Percentiles rank a stretch among this genome's conserved stretches.
Conservation (phyloP, 2,113 vertebrate genomes). For the Pteruthius melanotis region DNA sequence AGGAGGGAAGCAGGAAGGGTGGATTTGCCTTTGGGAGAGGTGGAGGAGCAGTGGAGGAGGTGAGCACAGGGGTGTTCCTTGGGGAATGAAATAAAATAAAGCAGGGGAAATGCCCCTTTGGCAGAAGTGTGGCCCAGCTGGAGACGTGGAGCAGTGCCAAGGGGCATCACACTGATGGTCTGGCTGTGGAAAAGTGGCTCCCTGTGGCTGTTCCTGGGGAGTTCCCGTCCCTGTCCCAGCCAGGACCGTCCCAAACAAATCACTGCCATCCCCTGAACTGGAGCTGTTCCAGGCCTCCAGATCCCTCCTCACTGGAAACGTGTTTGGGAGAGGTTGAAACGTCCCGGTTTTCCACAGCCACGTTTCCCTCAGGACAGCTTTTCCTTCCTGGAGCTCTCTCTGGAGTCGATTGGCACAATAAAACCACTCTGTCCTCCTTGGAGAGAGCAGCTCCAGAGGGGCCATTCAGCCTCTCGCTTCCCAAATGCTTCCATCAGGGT, state of each 20-base stretch:
- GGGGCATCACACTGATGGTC: rapidly evolving
- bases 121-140: background rate
- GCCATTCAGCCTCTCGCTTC: background rate
- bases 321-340: background rate
- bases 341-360: background rate
- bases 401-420: background rate
- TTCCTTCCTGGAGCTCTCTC: background rate
- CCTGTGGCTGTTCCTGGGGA: background rate
- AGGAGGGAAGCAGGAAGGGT: background rate
- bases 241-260: background rate
- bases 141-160: background rate
- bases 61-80: background rate
- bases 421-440: background rate
- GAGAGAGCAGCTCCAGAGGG: background rate
- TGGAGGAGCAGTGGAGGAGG: background rate
- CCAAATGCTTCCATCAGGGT: background rate
- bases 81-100: background rate
- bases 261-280: background rate
- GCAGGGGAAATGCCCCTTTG: background rate
- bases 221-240: background rate
- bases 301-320: background rate
- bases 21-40: background rate
- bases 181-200: background rate
- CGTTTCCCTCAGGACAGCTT: background rate
- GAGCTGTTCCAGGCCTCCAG: background rate